Base-by-base conservation (phyloP, 2,888 invertebrate genomes). In the Carcina quercana region DNA sequence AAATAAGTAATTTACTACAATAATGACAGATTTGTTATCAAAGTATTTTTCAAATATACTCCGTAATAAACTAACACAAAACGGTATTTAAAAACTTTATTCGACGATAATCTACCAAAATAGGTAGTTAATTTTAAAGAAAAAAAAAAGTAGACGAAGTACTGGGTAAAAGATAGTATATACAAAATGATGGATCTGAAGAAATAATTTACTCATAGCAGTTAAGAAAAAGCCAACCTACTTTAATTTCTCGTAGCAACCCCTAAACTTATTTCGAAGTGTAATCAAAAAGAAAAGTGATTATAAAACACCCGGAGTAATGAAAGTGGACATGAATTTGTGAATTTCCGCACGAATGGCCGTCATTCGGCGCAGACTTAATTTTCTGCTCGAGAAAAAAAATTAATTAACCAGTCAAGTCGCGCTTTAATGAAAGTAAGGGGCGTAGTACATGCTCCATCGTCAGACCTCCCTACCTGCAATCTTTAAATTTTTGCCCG, bases 391-490 rank as follows among this genome's bases (percentile, higher is more conserved):
- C n/a, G n/a, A n/a, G n/a, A 46, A 65, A 76, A 73, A 74, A 78
- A 78, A 70, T 71, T 76, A 78, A 76, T 79, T 76, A 74, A 62
- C 50, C 55, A 51, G 61, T 61, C 57, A 59, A 51, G 61, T 61
- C 57, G 59, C 63, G 56, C 64, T 59, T 56, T 60, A 59, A 64
- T 57, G 57, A 63, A 62, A 58, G 47, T 46, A 49, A 45, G 50
- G 55, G 48, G 30, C 5, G 29, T 15, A 15, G 17, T 22, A 27
- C 28, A 17, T 17, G 5, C n/a, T n/a, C n/a, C n/a, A n/a, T n/a
- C n/a, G n/a, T n/a, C n/a, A n/a, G n/a, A n/a, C n/a, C n/a, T n/a
- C n/a, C n/a, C n/a, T n/a, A n/a, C n/a, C n/a, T n/a, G n/a, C n/a
- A n/a, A n/a, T n/a, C n/a, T n/a, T n/a, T n/a, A n/a, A n/a, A n/a